Percentiles rank a stretch among this genome's conserved stretches.
These are phyloP conservation scores for Bostrychus sinensis DNA, from an alignment of 2,113 vertebrate species.

Conservation along the genomic window DNA sequence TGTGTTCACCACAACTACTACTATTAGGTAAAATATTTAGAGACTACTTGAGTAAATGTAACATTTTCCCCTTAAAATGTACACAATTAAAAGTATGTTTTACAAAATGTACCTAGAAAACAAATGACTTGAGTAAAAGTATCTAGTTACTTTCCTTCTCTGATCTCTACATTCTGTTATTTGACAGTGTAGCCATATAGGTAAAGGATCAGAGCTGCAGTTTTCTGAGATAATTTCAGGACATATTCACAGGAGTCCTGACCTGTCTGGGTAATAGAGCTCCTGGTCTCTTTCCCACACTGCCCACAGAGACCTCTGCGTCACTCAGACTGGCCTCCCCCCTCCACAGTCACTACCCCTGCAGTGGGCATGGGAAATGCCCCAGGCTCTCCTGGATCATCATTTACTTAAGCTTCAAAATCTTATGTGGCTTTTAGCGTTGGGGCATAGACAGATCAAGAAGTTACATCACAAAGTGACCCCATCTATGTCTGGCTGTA, in stretches of 20 bases:
- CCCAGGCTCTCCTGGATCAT: constrained; percentile 4
- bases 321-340: constrained; percentile 64
- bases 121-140: no score
- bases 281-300: constrained; percentile 64
- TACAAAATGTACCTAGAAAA: no score
- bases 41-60: no score
- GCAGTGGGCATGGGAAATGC: constrained; percentile 72
- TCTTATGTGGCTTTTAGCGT: constrained; percentile 9
- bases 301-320: constrained; percentile 31
- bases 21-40: no score
- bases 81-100: neutral
- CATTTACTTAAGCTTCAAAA: constrained; percentile 11
- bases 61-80: no score
- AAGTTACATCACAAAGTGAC: neutral
- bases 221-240: constrained; percentile 18
- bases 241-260: constrained; percentile 50
- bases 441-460: neutral
- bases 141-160: no score
- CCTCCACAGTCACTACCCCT: constrained; percentile 25
- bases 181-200: no score
- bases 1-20: no score
- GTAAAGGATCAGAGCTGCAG: constrained; percentile 1
- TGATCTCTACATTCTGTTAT: no score
- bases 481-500: neutral
- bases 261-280: constrained; percentile 38